These are phyloP conservation scores for Stenodera caucasica DNA, from an alignment of 2,888 invertebrate species.

Conservation along the genomic window DNA sequence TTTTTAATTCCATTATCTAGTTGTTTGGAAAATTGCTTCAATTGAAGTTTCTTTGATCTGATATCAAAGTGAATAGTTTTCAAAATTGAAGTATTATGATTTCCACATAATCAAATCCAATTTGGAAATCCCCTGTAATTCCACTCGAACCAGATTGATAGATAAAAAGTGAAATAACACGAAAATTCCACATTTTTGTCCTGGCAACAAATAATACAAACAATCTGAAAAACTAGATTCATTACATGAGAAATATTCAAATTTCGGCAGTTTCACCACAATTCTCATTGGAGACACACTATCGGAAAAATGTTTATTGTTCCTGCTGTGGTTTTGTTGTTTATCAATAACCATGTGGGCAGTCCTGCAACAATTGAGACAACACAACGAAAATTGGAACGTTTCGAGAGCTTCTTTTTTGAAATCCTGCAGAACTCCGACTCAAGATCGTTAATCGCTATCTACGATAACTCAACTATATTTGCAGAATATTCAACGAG, in stretches of 20 bases:
- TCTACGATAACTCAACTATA: conserved; percentile 7
- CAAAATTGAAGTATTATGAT: too few species aligned
- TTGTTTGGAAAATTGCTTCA: too few species aligned
- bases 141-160: too few species aligned
- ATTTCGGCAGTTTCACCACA: neutral
- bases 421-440: neutral
- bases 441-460: conserved; percentile 10
- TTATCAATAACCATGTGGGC: neutral
- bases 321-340: neutral
- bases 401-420: neutral
- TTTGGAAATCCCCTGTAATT: too few species aligned
- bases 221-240: neutral
- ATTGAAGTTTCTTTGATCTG: too few species aligned
- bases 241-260: conserved; percentile 11
- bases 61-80: too few species aligned
- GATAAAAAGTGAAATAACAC: too few species aligned
- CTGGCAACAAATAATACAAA: conserved; percentile 8
- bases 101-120: too few species aligned
- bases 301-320: neutral
- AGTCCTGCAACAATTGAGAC: neutral
- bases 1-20: too few species aligned
- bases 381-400: neutral
- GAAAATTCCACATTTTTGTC: too few species aligned
- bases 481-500: conserved; percentile 7
- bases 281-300: neutral